These are phyloP conservation scores for Chamaetylas fuelleborni DNA, from an alignment of 2,113 vertebrate species.

Conservation along the genomic window DNA sequence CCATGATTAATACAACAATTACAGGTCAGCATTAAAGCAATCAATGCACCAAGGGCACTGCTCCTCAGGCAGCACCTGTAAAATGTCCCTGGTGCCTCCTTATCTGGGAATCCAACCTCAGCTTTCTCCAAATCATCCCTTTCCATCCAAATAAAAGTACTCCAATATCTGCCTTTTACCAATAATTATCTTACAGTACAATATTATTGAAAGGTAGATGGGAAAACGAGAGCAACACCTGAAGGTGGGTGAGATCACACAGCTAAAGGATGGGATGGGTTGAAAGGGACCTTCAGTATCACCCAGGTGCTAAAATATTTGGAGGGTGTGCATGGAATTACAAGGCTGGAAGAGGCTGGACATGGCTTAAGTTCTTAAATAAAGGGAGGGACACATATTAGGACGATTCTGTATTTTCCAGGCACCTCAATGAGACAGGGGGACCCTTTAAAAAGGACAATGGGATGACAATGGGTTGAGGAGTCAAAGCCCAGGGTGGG, in stretches of 20 bases:
- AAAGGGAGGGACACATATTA: accelerated
- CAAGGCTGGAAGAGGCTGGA: background rate
- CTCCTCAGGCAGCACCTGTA: background rate
- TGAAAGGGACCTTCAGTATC: background rate
- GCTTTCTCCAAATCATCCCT: background rate
- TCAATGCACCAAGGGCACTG: background rate
- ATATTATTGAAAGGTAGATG: background rate
- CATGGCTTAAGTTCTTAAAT: background rate
- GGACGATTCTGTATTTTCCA: background rate
- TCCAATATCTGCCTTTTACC: background rate
- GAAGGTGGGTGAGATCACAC: background rate
- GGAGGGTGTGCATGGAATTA: background rate
- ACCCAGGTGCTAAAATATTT: background rate
- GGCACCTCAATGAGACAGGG: background rate
- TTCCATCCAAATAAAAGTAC: background rate
- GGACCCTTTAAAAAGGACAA: background rate
- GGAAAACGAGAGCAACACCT: background rate
- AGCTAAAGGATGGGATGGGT: background rate
- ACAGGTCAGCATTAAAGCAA: background rate
- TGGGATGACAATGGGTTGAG: background rate
- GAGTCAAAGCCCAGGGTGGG: background rate
- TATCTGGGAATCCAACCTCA: background rate
- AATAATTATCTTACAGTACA: background rate
- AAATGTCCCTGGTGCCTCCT: background rate
- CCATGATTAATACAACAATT: background rate